A percentile compares a stretch with the other conserved stretches of the same genome.
Conservation (phyloP, 2,797 vertebrate species). For the Telmatherina bonti region DNA sequence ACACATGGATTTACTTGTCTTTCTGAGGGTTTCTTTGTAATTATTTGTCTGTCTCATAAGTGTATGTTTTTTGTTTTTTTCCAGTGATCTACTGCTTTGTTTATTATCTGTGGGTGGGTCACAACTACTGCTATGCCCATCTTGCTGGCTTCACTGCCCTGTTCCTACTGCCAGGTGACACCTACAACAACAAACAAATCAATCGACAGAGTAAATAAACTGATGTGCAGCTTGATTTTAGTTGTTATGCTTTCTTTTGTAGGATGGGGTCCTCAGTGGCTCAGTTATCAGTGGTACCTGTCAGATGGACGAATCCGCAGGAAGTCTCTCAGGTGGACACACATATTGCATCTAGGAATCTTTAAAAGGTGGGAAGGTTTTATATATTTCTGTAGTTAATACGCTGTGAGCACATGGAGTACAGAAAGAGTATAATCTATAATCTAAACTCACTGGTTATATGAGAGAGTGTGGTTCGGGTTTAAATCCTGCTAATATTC, state of each 20-base stretch:
- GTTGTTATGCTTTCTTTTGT: conserved; percentile 42
- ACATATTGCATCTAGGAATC: conserved; percentile 88
- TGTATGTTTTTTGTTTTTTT: conserved; percentile 18
- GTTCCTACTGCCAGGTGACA: conserved; percentile 81
- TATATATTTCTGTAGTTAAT: neutral
- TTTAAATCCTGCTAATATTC: neutral
- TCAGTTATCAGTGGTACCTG: conserved; percentile 88
- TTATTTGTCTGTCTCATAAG: conserved; percentile 11
- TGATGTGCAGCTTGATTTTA: neutral
- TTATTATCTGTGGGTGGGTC: conserved; percentile 80
- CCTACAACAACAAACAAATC: neutral
- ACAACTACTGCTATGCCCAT: conserved; percentile 81
- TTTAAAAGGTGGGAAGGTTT: conserved; percentile 83
- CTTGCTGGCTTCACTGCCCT: conserved; percentile 83
- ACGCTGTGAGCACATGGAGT: neutral
- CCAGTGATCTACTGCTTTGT: conserved; percentile 84
- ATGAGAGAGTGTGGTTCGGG: neutral
- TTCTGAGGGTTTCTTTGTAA: neutral
- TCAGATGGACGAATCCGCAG: conserved; percentile 75
- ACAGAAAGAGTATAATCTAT: neutral
- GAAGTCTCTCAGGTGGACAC: conserved; percentile 79
- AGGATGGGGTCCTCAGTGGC: conserved; percentile 83
- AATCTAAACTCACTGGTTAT: neutral
- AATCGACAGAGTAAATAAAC: neutral
- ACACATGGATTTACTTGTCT: neutral